A percentile compares a stretch with the other conserved stretches of the same genome.
These are phyloP conservation scores for Litoditis marina DNA, from an alignment of 2,888 invertebrate species.

Conservation along the genomic window DNA sequence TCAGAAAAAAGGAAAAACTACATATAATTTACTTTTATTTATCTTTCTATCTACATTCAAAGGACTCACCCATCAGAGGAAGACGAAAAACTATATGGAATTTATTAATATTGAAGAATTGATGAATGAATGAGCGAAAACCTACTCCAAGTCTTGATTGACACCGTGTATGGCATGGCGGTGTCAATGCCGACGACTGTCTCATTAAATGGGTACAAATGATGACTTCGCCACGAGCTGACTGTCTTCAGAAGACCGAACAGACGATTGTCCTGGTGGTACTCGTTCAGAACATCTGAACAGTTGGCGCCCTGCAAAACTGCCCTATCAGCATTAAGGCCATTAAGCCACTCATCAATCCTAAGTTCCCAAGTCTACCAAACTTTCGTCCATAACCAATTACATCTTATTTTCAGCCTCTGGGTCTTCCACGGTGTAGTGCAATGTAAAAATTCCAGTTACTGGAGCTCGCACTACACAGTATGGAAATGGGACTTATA, in stretches of 20 bases:
- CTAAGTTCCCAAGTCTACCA: too few relatives aligned
- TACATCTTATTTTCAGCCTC: too few relatives aligned
- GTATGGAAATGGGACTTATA: too few relatives aligned
- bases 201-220: conserved; percentile 60
- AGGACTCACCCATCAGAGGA: conserved; percentile 53
- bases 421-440: too few relatives aligned
- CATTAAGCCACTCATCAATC: too few relatives aligned
- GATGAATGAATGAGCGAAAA: not conserved
- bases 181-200: conserved; percentile 62
- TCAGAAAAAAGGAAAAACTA: too few relatives aligned
- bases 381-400: too few relatives aligned
- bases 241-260: conserved; percentile 77
- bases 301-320: conserved; percentile 36
- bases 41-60: too few relatives aligned
- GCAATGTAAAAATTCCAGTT: not conserved
- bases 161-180: conserved; percentile 48
- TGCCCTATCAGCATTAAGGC: not conserved
- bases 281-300: conserved; percentile 27
- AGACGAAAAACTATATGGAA: conserved; percentile 44
- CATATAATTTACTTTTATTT: too few relatives aligned
- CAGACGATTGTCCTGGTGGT: conserved; percentile 38
- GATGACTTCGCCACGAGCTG: conserved; percentile 70
- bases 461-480: too few relatives aligned
- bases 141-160: conserved; percentile 51
- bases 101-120: not conserved